Conservation (phyloP, 2,113 vertebrate genomes). For the Chaetops frenatus region DNA sequence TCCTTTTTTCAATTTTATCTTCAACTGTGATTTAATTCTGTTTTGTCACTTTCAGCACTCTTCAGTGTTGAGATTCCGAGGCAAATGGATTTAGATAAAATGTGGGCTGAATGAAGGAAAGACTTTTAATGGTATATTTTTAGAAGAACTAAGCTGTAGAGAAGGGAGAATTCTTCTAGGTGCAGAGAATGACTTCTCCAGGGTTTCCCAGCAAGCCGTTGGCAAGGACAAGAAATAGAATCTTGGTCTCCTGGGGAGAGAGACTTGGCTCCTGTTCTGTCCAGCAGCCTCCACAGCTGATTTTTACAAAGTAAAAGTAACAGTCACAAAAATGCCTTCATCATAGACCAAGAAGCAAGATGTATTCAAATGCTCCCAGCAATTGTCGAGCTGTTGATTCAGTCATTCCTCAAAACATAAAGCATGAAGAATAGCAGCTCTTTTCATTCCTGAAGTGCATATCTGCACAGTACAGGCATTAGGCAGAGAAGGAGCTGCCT, state of each 20-base stretch:
- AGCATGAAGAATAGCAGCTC: background rate
- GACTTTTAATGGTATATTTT: background rate
- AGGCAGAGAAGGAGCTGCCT: background rate
- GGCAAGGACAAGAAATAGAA: background rate
- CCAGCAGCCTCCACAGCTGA: background rate
- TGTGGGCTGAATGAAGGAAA: background rate
- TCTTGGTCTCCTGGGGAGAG: background rate
- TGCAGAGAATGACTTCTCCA: background rate
- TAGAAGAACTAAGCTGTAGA: background rate
- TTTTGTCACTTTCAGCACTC: background rate
- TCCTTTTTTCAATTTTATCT: background rate
- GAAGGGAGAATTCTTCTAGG: background rate
- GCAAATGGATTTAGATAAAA: background rate
- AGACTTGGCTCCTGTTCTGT: background rate
- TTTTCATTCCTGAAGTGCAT: background rate
- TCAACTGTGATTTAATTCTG: background rate
- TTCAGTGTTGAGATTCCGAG: background rate
- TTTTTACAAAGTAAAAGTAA: background rate
- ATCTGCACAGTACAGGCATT: background rate
- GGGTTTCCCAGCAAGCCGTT: background rate
- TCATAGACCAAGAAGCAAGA: background rate
- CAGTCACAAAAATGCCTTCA: background rate
- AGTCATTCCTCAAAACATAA: background rate
- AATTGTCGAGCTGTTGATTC: background rate
- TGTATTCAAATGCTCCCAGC: constrained; percentile 9